phyloP scores from a whole-genome alignment of 2,113 vertebrate species.

The Ptyas mucosa region DNA sequence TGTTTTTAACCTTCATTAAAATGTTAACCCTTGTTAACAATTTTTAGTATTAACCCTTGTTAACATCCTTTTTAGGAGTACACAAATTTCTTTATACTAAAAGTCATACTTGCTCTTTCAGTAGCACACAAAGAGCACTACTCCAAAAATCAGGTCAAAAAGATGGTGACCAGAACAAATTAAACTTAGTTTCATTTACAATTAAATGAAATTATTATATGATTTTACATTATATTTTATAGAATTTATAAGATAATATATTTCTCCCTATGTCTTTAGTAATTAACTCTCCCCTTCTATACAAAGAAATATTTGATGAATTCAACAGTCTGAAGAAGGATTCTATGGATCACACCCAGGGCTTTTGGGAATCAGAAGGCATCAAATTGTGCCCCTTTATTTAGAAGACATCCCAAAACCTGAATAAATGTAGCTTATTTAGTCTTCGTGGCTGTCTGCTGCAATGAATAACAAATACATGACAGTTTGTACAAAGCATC shows the following conservation, averaged over 20 bases:
- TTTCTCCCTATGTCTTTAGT: background rate
- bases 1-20: background rate
- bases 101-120: background rate
- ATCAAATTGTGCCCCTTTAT: too few relatives aligned
- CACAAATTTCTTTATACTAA: background rate
- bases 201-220: background rate
- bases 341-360: too few relatives aligned
- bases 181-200: background rate
- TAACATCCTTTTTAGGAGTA: background rate
- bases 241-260: background rate
- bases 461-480: background rate
- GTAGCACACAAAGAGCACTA: too few relatives aligned
- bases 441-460: background rate
- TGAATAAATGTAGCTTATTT: background rate
- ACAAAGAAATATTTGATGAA: too few relatives aligned
- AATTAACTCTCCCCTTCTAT: background rate
- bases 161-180: background rate
- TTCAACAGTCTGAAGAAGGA: too few relatives aligned
- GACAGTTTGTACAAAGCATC: accelerated
- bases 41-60: background rate
- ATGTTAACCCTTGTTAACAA: background rate
- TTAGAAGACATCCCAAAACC: too few relatives aligned
- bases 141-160: too few relatives aligned
- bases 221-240: background rate
- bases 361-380: too few relatives aligned